Evolutionary conservation across 2,113 vertebrate species (phyloP), one percentile per base, ranked within the genome.

Genomic region (Pseudolaguvia tuberculata): DNA sequence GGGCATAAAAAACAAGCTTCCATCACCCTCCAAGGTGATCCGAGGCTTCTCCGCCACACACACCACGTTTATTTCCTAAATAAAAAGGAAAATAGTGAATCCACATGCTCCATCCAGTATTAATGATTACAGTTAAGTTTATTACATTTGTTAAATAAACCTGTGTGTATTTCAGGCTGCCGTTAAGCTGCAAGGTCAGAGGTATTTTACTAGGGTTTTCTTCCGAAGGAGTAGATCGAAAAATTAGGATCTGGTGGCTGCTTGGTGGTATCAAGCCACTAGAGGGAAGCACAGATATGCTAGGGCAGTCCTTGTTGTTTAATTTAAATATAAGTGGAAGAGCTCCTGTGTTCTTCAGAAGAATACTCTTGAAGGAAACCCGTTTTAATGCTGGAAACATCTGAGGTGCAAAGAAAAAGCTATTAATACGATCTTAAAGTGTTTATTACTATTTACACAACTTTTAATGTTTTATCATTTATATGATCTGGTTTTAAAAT

Each of bases 1-100:
- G 53, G 95, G 93, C 56, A 89, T 93, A 82, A 99, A 96, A 86
- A 91, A 93, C n/a, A 98, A 81, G 51, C 48, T 87, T 55, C 85
- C 87, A 3, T 81, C 82, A 47, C 85, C 86, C 83, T 94, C 93
- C 74, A 98, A 74, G 72, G 86, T 83, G 73, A 98, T 83, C 29
- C 79, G 63, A 5, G 88, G 86, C 0, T 88, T 87, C 77, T 95
- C 93, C 5, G 86, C 89, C 29, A 86, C 83, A 80, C 89, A 92
- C 29, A 85, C 76, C 63, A 98, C 87, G 23, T 12, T 83, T 76
- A 98, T 81, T 21, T 93, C 88, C 96, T 99, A 68, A 42, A 42
- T 73, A 23, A n/a, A 75, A 27, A 81, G 42, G 18, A 0, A 65
- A 61, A 52, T 27, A 1, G 10, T 20, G 5, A 59, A 45, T 17